These are phyloP conservation scores for Pantherophis guttatus DNA, from an alignment of 2,113 vertebrate species.

Conservation along the genomic window DNA sequence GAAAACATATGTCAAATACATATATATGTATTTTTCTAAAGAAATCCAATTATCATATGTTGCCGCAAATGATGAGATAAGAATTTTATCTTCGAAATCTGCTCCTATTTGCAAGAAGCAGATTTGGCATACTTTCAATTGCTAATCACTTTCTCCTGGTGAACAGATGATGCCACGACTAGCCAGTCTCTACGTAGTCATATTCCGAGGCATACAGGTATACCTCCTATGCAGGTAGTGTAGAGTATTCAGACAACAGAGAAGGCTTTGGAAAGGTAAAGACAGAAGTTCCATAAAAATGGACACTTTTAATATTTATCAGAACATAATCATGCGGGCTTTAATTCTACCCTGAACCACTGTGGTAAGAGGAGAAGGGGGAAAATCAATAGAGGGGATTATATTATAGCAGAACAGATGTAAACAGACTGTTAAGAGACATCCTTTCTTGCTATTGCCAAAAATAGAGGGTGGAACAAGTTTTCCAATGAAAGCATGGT, in stretches of 20 bases:
- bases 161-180: conserved; percentile 38
- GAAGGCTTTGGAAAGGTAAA: neutral
- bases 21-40: conserved; percentile 30
- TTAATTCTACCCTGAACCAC: neutral
- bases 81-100: conserved; percentile 43
- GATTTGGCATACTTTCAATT: conserved; percentile 36
- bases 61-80: conserved; percentile 46
- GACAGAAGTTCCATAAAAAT: neutral
- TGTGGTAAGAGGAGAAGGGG: neutral
- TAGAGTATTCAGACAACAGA: neutral
- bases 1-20: conserved; percentile 23
- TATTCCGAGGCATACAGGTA: neutral
- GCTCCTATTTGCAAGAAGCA: conserved; percentile 33
- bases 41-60: conserved; percentile 32
- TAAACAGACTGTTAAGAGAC: neutral
- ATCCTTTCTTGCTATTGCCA: neutral
- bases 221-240: neutral
- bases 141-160: conserved; percentile 31
- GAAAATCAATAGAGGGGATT: neutral
- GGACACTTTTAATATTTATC: conserved; percentile 29
- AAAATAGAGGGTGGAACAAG: neutral
- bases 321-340: neutral
- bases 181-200: neutral
- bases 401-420: neutral
- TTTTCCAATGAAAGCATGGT: neutral